phyloP scores from a whole-genome alignment of 2,113 vertebrate genomes.

The Amphiprion ocellaris region DNA sequence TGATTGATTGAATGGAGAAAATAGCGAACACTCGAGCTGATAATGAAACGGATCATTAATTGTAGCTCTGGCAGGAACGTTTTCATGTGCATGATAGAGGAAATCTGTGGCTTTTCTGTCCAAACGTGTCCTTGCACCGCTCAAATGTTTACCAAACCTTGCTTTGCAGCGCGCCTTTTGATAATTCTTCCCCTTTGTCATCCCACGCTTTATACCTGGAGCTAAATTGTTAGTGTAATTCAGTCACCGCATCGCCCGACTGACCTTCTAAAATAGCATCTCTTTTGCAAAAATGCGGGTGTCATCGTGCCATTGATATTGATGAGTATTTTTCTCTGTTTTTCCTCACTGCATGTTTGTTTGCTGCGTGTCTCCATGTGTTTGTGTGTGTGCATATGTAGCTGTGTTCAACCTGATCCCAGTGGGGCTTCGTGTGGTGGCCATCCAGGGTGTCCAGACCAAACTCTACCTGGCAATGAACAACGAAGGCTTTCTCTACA shows the following conservation, averaged over 20 bases:
- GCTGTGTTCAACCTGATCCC: slow-evolving; percentile 99
- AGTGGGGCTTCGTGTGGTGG: slow-evolving; percentile 98
- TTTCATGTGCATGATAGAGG: slow-evolving; percentile 1
- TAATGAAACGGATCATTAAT: neutral
- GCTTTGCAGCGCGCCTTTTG: neutral
- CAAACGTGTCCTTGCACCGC: neutral
- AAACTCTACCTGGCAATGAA: slow-evolving; percentile 99
- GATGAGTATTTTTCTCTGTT: slow-evolving; percentile 39
- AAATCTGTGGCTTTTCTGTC: slow-evolving; percentile 8
- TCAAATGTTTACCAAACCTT: slow-evolving; percentile 23
- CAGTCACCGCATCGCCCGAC: slow-evolving; percentile 10
- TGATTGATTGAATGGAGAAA: neutral
- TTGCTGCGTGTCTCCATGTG: slow-evolving; percentile 9
- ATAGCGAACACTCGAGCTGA: neutral
- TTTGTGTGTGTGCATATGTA: slow-evolving; percentile 70
- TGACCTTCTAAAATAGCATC: slow-evolving; percentile 57
- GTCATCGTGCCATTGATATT: slow-evolving; percentile 47
- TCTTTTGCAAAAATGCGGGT: slow-evolving; percentile 45
- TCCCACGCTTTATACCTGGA: neutral
- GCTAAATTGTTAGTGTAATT: slow-evolving; percentile 20
- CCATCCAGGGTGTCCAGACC: slow-evolving; percentile 99
- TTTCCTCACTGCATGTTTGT: slow-evolving; percentile 11
- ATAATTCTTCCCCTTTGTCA: slow-evolving; percentile 12
- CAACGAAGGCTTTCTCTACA: slow-evolving; percentile 98
- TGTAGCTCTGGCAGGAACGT: neutral